phyloP scores from a whole-genome alignment of 2,797 vertebrate species.

The Knipowitschia caucasica region DNA sequence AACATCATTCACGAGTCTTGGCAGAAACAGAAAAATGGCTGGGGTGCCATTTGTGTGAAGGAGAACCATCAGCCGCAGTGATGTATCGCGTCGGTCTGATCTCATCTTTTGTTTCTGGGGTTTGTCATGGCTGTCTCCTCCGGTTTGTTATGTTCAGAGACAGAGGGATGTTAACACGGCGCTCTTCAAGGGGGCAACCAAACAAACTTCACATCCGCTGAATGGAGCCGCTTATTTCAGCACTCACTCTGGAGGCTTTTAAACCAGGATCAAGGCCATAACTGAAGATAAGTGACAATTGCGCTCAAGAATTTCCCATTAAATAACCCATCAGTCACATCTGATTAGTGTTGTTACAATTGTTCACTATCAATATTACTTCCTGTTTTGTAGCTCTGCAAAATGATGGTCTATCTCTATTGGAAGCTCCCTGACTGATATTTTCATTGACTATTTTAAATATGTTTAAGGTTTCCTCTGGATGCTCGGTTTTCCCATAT shows the following conservation, averaged over 20 bases:
- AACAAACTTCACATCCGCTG: constrained; percentile 51
- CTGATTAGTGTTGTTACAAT: not conserved
- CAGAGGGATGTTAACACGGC: constrained; percentile 48
- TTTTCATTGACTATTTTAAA: too few relatives aligned
- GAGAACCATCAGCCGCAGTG: constrained; percentile 71
- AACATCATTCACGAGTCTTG: constrained; percentile 75
- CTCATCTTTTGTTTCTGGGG: constrained; percentile 70
- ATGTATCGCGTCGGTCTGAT: constrained; percentile 62
- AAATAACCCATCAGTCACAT: not conserved
- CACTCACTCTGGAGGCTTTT: not conserved
- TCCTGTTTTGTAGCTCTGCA: too few relatives aligned
- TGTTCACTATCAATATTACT: not conserved
- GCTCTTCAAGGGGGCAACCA: constrained; percentile 51
- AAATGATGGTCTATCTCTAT: too few relatives aligned
- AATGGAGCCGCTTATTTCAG: constrained; percentile 52
- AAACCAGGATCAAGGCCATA: not conserved
- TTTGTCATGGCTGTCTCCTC: constrained; percentile 67
- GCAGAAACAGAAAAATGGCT: constrained; percentile 74
- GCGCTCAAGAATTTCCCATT: not conserved
- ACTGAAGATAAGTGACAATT: not conserved
- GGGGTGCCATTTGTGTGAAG: constrained; percentile 70
- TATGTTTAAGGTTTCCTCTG: too few relatives aligned
- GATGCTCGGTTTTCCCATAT: too few relatives aligned
- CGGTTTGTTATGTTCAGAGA: constrained; percentile 51
- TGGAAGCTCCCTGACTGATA: too few relatives aligned